These are phyloP conservation scores for Psittacula echo DNA, from an alignment of 2,797 vertebrate species.

Conservation along the genomic window DNA sequence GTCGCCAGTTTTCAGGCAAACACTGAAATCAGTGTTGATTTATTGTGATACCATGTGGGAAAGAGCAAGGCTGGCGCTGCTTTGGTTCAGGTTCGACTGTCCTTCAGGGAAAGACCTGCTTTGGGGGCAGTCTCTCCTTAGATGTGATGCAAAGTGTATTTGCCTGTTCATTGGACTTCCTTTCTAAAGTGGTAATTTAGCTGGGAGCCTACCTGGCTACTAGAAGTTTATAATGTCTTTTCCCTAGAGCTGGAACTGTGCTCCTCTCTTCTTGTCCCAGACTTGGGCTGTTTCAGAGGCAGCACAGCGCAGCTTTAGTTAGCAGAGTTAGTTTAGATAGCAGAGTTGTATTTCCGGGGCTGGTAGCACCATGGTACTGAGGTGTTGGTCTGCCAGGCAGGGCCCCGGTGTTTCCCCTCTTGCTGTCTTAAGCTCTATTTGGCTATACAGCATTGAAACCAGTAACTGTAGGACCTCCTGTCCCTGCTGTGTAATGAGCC, in stretches of 20 bases:
- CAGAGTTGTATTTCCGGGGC: background rate
- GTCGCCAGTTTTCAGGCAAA: background rate
- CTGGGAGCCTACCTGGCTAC: background rate
- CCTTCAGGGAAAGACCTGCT: background rate
- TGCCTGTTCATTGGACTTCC: background rate
- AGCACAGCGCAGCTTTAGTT: background rate
- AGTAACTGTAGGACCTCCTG: background rate
- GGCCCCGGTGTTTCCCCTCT: background rate
- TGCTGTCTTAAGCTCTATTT: background rate
- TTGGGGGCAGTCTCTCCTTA: fast-evolving
- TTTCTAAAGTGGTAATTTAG: background rate
- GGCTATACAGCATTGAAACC: background rate
- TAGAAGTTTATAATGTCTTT: background rate
- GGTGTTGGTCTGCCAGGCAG: background rate
- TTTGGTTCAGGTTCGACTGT: background rate
- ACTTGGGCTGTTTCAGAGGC: background rate
- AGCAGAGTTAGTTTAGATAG: background rate
- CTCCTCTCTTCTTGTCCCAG: background rate
- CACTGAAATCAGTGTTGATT: background rate
- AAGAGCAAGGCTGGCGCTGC: background rate
- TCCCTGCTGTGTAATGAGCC: background rate
- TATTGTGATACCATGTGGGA: background rate
- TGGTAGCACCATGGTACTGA: background rate
- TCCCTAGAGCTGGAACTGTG: background rate
- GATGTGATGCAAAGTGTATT: background rate